phyloP scores from a whole-genome alignment of 2,113 vertebrate species.

The Struthio camelus region DNA sequence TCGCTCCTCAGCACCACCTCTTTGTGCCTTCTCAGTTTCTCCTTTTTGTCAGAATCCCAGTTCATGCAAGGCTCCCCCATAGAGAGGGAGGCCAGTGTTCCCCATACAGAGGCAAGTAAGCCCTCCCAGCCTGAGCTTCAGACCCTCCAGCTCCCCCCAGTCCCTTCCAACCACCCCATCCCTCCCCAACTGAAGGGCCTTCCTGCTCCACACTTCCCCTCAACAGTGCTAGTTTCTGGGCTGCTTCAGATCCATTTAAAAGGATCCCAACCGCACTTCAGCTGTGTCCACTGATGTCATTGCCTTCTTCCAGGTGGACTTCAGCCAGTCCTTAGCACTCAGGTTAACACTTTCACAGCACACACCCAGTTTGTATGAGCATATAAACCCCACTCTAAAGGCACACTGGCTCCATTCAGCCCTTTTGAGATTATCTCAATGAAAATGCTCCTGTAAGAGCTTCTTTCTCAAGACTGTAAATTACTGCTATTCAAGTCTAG shows the following conservation, averaged over 20 bases:
- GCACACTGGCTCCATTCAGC: neutral
- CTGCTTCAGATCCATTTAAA: neutral
- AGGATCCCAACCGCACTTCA: neutral
- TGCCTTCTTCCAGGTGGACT: neutral
- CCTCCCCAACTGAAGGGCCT: accelerated
- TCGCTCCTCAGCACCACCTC: neutral
- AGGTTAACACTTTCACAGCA: neutral
- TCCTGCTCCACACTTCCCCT: neutral
- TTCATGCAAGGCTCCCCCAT: neutral
- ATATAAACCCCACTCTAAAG: neutral
- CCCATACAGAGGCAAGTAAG: neutral
- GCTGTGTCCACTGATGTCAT: neutral
- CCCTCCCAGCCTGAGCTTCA: neutral
- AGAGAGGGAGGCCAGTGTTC: too few relatives aligned
- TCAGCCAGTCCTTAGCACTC: neutral
- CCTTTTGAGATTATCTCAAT: neutral
- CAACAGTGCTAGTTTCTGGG: neutral
- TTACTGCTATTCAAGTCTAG: neutral
- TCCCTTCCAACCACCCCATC: neutral
- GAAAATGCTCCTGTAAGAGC: neutral
- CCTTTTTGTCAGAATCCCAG: accelerated
- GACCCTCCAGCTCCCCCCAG: neutral
- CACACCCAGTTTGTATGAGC: neutral
- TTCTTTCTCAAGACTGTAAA: neutral
- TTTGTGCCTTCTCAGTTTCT: neutral